These are phyloP conservation scores for Thamnaconus septentrionalis DNA, from an alignment of 2,113 vertebrate genomes.

Conservation along the genomic window DNA sequence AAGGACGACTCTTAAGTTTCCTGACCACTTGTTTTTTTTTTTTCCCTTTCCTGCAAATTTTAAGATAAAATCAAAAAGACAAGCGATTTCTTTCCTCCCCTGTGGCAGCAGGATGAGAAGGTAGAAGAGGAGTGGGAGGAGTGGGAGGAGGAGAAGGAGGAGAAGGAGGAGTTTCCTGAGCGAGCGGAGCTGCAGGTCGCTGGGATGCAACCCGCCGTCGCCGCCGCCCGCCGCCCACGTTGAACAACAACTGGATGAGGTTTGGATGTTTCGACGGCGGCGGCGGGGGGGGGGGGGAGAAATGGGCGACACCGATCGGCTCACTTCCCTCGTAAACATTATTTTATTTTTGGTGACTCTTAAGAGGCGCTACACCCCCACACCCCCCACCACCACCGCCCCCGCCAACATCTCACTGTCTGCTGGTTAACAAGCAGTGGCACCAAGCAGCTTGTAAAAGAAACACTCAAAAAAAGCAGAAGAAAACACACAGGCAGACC, in stretches of 20 bases:
- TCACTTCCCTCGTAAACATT: constrained; percentile 26
- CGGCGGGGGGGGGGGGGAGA: constrained; percentile 27
- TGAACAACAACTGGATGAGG: too few relatives aligned
- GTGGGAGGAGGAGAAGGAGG: not conserved
- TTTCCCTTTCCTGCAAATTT: too few relatives aligned
- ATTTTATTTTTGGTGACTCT: constrained; percentile 11
- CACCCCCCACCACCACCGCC: constrained; percentile 8
- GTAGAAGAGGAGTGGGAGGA: too few relatives aligned
- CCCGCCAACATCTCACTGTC: constrained; percentile 20
- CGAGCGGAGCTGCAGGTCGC: too few relatives aligned
- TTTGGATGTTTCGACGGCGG: too few relatives aligned
- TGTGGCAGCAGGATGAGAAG: too few relatives aligned
- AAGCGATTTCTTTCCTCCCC: too few relatives aligned
- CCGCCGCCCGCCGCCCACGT: too few relatives aligned
- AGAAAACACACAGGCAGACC: not conserved
- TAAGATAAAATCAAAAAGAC: too few relatives aligned
- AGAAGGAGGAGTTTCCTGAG: not conserved
- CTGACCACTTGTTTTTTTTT: too few relatives aligned
- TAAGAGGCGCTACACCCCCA: not conserved
- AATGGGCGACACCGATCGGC: not conserved
- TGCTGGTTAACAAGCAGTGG: constrained; percentile 56
- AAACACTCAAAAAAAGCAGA: constrained; percentile 9
- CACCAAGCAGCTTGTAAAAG: constrained; percentile 64
- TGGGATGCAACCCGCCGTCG: too few relatives aligned
- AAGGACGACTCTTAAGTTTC: too few relatives aligned